Base-by-base conservation (phyloP, 2,113 vertebrate genomes). In the Nyctereutes procyonoides region DNA sequence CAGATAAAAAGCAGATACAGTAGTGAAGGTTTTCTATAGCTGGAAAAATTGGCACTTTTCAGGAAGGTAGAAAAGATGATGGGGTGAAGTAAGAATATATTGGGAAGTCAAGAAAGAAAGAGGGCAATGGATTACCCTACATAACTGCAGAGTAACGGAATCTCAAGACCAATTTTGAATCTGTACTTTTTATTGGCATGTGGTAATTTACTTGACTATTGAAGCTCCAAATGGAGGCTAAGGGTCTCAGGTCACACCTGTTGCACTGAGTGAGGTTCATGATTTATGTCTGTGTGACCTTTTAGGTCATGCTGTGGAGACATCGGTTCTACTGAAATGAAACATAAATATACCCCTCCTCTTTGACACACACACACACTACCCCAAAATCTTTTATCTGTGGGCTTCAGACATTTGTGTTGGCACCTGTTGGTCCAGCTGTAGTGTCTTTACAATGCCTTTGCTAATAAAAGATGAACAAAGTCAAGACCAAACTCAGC, bases 161-260 rank as follows among this genome's bases (percentile, higher is more conserved):
- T 74, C 22, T 96, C n/a, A 62, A 84, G 95, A 79, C 14, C 48
- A 82, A 48, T 83, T 82, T 93, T 32, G 32, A 95, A 95, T 13
- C 14, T 58, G 65, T 62, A 85, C 26, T 97, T 32, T 96, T 63
- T 84, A 92, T 85, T 97, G 28, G 22, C 85, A 22, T 15, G 30
- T 84, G 53, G n/a, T 92, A 35, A 65, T 74, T 96, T 85, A 28
- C 2, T 76, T 93, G 91, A 79, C 93, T 62, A 83, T 9, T 94
- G 63, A 30, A n/a, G 87, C 97, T 93, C 67, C 98, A 88, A 63
- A 93, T 73, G 88, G 69, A 80, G n/a, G 48, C 32, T 20, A 38
- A 97, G 94, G 92, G 77, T 94, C 48, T 48, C 38, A 79, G 97
- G 98, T 98, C 98, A 97, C 98, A 99, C 98, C 98, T 99, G 98